Percentiles rank a stretch among this genome's conserved stretches.
phyloP scores from a whole-genome alignment of 1,140 invertebrate species.

The Pachypsylla venusta region DNA sequence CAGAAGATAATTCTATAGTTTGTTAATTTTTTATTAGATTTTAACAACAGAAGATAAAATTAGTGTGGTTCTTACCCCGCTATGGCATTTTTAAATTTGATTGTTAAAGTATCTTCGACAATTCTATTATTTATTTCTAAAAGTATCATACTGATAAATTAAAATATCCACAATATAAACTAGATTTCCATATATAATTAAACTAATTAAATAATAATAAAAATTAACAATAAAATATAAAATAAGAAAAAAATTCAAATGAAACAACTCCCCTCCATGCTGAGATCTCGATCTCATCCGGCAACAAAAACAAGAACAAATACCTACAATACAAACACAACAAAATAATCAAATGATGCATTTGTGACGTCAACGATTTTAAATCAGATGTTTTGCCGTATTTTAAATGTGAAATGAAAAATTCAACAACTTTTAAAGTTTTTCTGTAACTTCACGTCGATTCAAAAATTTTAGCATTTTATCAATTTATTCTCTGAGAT shows the following conservation, averaged over 20 bases:
- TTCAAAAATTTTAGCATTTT: too few relatives aligned
- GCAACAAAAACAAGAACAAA: neutral
- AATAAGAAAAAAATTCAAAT: conserved; percentile 1
- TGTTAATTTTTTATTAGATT: too few relatives aligned
- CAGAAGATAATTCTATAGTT: too few relatives aligned
- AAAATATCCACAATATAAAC: conserved; percentile 19
- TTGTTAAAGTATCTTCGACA: conserved; percentile 83
- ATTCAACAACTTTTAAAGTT: too few relatives aligned
- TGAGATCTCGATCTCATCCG: neutral
- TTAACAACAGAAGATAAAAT: too few relatives aligned
- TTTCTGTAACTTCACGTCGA: too few relatives aligned
- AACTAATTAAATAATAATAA: conserved; percentile 24
- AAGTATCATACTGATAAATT: conserved; percentile 75
- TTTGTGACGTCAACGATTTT: too few relatives aligned
- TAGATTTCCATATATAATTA: neutral
- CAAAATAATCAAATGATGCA: too few relatives aligned
- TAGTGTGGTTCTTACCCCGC: conserved; percentile 68
- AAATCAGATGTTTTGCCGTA: too few relatives aligned
- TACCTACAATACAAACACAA: too few relatives aligned
- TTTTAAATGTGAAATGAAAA: too few relatives aligned
- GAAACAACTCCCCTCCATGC: conserved; percentile 9
- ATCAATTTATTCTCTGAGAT: too few relatives aligned
- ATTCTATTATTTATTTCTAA: conserved; percentile 98
- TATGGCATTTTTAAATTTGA: conserved; percentile 89
- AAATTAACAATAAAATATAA: neutral